Percentiles rank a stretch among this genome's conserved stretches.
phyloP scores from a whole-genome alignment of 1,140 invertebrate species.

The Holotrichia oblita region DNA sequence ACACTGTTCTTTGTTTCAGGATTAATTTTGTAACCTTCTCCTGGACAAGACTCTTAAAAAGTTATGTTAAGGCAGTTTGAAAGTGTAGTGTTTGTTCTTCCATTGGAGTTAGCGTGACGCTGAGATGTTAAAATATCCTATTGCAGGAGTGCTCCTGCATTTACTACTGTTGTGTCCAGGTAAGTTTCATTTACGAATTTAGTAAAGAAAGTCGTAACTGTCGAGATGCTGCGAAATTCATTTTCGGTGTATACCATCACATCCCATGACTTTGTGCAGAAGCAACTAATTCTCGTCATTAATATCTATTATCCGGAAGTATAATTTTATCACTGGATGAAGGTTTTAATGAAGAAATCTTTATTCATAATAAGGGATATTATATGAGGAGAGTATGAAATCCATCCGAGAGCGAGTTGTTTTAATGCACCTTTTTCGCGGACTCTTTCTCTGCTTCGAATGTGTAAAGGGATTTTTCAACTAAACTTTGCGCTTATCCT shows the following conservation, averaged over 20 bases:
- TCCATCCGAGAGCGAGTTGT: background rate
- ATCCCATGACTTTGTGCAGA: too few relatives aligned
- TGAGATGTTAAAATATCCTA: constrained; percentile 38
- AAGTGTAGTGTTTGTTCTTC: constrained; percentile 20
- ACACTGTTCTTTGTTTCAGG: constrained; percentile 14
- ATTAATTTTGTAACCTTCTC: background rate
- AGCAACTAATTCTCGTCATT: background rate
- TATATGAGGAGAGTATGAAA: background rate
- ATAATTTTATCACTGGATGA: background rate
- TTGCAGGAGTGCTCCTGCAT: constrained; percentile 40
- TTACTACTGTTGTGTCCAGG: constrained; percentile 30
- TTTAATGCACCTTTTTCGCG: background rate
- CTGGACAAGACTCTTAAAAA: background rate
- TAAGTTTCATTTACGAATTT: constrained; percentile 28
- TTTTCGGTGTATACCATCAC: too few relatives aligned
- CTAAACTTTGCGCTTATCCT: constrained; percentile 25
- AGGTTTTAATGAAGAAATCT: background rate
- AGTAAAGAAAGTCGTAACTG: too few relatives aligned
- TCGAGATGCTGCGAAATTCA: too few relatives aligned
- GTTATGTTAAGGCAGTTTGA: constrained; percentile 2
- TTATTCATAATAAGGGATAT: background rate
- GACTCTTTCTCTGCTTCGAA: background rate
- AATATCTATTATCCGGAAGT: background rate
- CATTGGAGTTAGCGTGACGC: constrained; percentile 30
- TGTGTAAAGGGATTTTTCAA: background rate